A percentile compares a stretch with the other conserved stretches of the same genome.
Evolutionary conservation across 2,888 invertebrate genomes (phyloP).

Genomic region (Operophtera brumata): DNA sequence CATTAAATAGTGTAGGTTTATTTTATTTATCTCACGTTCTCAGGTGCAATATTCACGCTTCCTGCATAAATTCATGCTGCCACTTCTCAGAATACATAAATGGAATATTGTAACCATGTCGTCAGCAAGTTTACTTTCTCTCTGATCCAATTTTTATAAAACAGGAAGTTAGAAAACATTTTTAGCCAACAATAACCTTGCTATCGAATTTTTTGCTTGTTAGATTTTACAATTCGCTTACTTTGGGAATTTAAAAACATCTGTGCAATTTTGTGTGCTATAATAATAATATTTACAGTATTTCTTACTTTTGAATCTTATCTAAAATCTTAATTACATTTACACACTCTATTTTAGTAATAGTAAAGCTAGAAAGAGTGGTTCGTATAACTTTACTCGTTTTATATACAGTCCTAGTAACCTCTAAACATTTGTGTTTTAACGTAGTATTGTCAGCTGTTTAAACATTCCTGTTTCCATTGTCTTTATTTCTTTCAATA

Average conservation of each 20-base stretch:
- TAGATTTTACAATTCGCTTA: not conserved
- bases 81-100: constrained; percentile 13
- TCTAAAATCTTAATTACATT: constrained; percentile 62
- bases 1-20: not conserved
- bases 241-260: constrained; percentile 5
- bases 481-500: constrained; percentile 51
- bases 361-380: constrained; percentile 68
- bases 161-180: not conserved
- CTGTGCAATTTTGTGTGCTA: constrained; percentile 32
- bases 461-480: constrained; percentile 67
- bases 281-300: constrained; percentile 57
- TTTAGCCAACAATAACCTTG: not conserved
- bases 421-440: constrained; percentile 67
- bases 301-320: constrained; percentile 48
- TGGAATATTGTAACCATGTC: not conserved
- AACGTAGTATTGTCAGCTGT: constrained; percentile 79
- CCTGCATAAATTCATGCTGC: not conserved
- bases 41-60: constrained; percentile 1
- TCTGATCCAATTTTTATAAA: not conserved
- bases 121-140: not conserved
- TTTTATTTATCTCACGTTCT: constrained; percentile 1
- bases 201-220: not conserved
- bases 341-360: constrained; percentile 61
- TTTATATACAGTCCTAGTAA: constrained; percentile 48
- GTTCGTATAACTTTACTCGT: constrained; percentile 73